Evolutionary conservation across 2,797 vertebrate genomes (phyloP), one percentile per base, ranked within the genome.

Genomic region (Scolopax bukidnonensis): DNA sequence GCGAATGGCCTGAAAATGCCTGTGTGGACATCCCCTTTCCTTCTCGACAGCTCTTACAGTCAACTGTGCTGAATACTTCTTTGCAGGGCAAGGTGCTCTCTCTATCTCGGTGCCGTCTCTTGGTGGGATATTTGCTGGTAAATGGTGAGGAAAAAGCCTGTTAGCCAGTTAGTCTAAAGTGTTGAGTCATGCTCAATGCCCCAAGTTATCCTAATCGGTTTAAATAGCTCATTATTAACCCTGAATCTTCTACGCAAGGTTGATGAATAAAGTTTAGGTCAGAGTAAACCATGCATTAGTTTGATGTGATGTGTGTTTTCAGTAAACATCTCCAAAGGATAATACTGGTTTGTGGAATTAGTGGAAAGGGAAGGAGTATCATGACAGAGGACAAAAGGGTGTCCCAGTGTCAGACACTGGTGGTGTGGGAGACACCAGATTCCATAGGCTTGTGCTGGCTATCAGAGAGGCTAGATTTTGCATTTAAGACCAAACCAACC

Each of bases 191-290:
- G 5, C 10, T 75, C 23, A 20, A 2, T 40, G 16, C 23, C 36
- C 0, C 2, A 0, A 3, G 0, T 33, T 50, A 15, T 54, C 68
- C 17, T 69, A 4, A 10, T 17, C 38, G 9, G 7, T 70, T 86
- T 82, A 64, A 82, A 63, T 40, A 8, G 17, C 30, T 82, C 10
- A 0, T 73, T 67, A 13, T 63, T 64, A 50, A 24, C 5, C 8
- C 25, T 40, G 48, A 74, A 19, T 53, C 36, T 83, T 68, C 60
- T 54, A 2, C 47, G 50, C 14, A 38, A 43, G 40, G 23, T 68
- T 90, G 23, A 13, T 70, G 47, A 24, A 36, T 83, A 32, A 93
- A 48, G 23, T 8, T 20, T 40, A 63, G 11, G 10, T 5, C 24
- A 6, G 21, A 13, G 12, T 43, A 40, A 60, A 25, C 21, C 20